Conservation (phyloP, 2,113 vertebrate genomes). For the Alexandromys fortis region DNA sequence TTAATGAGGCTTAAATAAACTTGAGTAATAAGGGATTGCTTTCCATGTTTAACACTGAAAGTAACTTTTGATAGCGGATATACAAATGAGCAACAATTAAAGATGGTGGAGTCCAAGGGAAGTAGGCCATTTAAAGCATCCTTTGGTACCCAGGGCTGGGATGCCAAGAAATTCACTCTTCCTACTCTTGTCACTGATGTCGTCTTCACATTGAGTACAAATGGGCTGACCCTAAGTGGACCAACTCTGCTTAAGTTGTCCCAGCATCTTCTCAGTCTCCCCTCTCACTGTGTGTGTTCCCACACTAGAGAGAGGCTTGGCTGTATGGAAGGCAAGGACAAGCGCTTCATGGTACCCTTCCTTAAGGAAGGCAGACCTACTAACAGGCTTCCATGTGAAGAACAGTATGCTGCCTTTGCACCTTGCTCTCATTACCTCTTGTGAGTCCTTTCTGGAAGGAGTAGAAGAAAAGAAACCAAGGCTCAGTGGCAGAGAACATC, state of each 20-base stretch:
- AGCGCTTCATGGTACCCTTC: background rate
- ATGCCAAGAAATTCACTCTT: background rate
- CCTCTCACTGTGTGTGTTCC: background rate
- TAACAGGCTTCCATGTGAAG: background rate
- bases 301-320: no score
- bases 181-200: background rate
- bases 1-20: background rate
- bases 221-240: background rate
- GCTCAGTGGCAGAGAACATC: background rate
- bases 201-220: accelerated
- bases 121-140: background rate
- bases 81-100: background rate
- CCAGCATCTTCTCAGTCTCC: background rate
- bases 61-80: background rate
- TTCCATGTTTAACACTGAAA: background rate
- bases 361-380: background rate
- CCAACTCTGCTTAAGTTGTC: accelerated
- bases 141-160: background rate
- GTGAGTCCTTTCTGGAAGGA: background rate
- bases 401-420: background rate
- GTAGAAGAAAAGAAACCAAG: background rate
- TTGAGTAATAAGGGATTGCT: background rate
- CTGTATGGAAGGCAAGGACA: background rate
- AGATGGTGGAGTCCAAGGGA: background rate
- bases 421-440: background rate